Evolutionary conservation across 2,113 vertebrate species (phyloP).

Genomic region (Centropus bengalensis): DNA sequence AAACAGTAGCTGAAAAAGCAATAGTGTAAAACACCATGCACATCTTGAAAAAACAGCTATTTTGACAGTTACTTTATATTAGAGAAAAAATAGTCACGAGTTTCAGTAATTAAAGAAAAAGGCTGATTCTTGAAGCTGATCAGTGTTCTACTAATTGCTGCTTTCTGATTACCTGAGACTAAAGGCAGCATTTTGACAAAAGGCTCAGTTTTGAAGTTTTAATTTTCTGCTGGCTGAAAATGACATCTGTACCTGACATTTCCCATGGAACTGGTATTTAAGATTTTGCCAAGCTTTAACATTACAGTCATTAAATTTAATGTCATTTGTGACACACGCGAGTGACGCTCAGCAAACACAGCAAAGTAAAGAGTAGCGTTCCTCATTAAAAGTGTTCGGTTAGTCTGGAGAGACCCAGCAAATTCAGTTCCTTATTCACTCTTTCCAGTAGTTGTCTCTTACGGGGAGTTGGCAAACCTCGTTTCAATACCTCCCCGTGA

Average conservation of each 20-base stretch:
- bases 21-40: background rate
- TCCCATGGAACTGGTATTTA: background rate
- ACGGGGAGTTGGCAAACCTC: background rate
- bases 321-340: background rate
- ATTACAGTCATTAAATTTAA: background rate
- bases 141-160: background rate
- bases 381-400: background rate
- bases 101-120: background rate
- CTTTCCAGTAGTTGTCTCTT: background rate
- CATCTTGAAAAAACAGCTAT: background rate
- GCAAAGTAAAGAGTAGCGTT: background rate
- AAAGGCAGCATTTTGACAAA: background rate
- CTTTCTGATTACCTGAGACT: background rate
- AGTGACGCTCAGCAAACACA: background rate
- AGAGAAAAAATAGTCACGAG: background rate
- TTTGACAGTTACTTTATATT: background rate
- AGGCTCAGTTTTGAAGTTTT: background rate
- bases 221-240: background rate
- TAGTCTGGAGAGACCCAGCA: background rate
- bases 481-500: background rate
- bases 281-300: background rate
- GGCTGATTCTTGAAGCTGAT: background rate
- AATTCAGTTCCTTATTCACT: background rate
- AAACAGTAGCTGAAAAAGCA: background rate
- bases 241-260: background rate